Evolutionary conservation across 2,113 vertebrate species (phyloP), one percentile per base, ranked within the genome.

Genomic region (Sminthopsis crassicaudata): DNA sequence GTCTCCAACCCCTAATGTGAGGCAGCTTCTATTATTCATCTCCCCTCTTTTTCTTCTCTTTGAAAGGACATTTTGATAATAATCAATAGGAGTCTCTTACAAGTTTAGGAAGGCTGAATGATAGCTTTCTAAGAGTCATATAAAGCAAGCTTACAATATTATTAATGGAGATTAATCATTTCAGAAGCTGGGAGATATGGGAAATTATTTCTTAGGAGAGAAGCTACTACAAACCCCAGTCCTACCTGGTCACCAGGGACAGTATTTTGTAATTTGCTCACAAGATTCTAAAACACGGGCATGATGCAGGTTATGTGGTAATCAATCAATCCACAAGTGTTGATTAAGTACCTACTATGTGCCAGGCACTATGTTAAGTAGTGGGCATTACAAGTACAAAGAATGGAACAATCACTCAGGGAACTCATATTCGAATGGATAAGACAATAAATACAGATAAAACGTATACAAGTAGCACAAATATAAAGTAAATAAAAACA

Each of bases 91-190:
- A 84, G 42, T 84, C 67, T 84, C 67, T 42, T 84, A 7, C 26
- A 92, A 25, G 92, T 67, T 57, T 27, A 91, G 91, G 50, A 53
- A 46, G 42, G 53, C 46, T 12, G 48, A 88, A 90, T 51, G 92
- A 3, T 76, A n/a, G 60, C 60, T 94, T 90, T 90, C 9, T 52
- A 8, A 93, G 52, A 93, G 42, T 53, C 6, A 76, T 95, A 57
- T 14, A 25, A 36, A 3, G 14, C 3, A 22, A 46, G 24, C 48
- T 67, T 94, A 46, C 54, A 91, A 67, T 89, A 91, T 50, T 36
- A 22, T 48, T 95, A 93, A 94, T 96, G 92, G 88, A 14, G 91
- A 48, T 91, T 23, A 51, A 25, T n/a, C 23, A 42, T 91, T 89
- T 92, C 90, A 36, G 67, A 91, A 91, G 89, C 91, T 14, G 50